These are phyloP conservation scores for Parotia lawesii DNA, from an alignment of 2,113 vertebrate species.

Conservation along the genomic window DNA sequence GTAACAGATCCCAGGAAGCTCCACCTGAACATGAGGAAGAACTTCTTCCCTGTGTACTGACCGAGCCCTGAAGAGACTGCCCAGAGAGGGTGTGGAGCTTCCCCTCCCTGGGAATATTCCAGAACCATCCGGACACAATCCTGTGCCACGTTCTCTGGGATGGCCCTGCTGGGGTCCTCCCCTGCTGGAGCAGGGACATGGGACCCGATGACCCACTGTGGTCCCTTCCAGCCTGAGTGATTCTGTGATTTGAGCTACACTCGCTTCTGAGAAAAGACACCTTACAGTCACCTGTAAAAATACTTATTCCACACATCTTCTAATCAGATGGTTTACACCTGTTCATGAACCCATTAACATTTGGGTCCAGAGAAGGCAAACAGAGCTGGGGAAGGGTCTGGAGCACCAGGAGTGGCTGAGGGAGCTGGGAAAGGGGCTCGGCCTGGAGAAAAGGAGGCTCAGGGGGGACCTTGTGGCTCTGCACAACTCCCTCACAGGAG, in stretches of 20 bases:
- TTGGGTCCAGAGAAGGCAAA: neutral
- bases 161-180: neutral
- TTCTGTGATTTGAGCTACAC: neutral
- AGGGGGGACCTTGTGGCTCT: neutral
- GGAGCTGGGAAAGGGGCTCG: neutral
- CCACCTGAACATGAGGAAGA: neutral
- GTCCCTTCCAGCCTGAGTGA: neutral
- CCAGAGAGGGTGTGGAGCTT: neutral
- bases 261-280: neutral
- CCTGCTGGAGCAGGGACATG: neutral
- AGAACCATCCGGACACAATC: neutral
- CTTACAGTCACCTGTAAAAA: neutral
- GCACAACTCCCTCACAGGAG: neutral
- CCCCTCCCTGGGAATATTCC: neutral
- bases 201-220: no score
- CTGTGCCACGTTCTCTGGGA: rapidly evolving
- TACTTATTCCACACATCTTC: neutral
- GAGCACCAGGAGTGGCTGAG: rapidly evolving
- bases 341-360: neutral
- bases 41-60: neutral
- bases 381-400: neutral
- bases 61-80: rapidly evolving
- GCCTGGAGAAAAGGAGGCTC: neutral
- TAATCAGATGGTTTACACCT: neutral
- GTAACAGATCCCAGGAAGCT: neutral